phyloP scores from a whole-genome alignment of 2,888 invertebrate genomes.

The Lasioglossum vierecki region DNA sequence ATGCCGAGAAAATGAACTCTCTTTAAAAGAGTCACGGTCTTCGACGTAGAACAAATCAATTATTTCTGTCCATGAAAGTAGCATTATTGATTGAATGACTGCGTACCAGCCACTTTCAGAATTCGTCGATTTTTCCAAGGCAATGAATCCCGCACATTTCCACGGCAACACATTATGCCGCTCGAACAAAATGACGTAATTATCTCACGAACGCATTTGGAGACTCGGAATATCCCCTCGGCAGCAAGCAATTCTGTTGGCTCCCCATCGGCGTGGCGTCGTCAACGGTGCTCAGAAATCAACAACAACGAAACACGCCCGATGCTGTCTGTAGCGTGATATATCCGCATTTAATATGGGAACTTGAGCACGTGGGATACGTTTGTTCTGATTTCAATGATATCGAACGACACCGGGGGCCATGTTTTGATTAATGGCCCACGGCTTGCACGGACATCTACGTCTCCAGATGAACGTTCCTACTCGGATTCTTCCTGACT shows the following conservation, averaged over 20 bases:
- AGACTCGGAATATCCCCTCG: constrained; percentile 23
- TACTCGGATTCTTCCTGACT: neutral
- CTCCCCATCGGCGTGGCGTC: neutral
- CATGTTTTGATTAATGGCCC: constrained; percentile 72
- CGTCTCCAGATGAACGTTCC: constrained; percentile 56
- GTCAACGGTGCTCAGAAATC: constrained; percentile 26
- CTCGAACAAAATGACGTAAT: constrained; percentile 22
- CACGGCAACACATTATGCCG: neutral
- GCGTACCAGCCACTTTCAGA: neutral
- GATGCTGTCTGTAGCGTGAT: constrained; percentile 68
- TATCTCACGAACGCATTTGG: constrained; percentile 8
- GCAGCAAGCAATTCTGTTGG: neutral
- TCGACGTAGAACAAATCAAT: neutral
- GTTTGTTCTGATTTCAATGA: constrained; percentile 74
- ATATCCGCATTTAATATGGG: constrained; percentile 73
- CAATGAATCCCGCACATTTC: neutral
- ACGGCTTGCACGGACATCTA: constrained; percentile 64
- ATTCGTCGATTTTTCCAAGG: neutral
- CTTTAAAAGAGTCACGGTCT: neutral
- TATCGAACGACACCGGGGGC: constrained; percentile 65
- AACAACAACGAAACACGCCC: constrained; percentile 39
- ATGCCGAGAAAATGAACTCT: neutral
- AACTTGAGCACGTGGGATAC: constrained; percentile 62
- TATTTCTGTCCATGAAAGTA: neutral
- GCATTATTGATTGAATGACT: neutral